phyloP scores from a whole-genome alignment of 2,797 vertebrate species.

The Hirundo rustica region DNA sequence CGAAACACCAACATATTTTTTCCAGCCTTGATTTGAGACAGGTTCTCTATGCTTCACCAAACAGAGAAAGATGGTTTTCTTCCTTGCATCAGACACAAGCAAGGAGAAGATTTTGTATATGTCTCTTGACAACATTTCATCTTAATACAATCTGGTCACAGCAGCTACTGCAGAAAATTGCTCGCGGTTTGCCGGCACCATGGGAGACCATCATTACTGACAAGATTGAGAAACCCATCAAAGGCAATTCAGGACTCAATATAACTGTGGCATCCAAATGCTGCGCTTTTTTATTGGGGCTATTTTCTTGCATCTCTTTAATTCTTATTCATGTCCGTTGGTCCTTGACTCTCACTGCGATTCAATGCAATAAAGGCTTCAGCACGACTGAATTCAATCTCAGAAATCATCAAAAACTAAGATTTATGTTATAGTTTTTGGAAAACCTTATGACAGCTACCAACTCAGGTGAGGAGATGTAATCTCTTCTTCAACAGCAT shows the following conservation, averaged over 20 bases:
- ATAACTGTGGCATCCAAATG: slow-evolving; percentile 41
- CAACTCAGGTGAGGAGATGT: not conserved
- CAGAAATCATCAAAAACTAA: slow-evolving; percentile 61
- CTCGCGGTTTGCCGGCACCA: slow-evolving; percentile 66
- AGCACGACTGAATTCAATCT: slow-evolving; percentile 54
- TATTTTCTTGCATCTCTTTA: slow-evolving; percentile 64
- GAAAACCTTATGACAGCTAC: slow-evolving; percentile 11
- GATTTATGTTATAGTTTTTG: slow-evolving; percentile 50
- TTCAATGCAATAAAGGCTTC: slow-evolving; percentile 54
- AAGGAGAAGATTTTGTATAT: slow-evolving; percentile 48
- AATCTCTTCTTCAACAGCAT: not conserved
- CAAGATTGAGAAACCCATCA: slow-evolving; percentile 71
- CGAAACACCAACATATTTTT: not conserved
- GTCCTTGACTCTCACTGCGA: slow-evolving; percentile 36
- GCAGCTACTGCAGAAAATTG: slow-evolving; percentile 73
- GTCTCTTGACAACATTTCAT: slow-evolving; percentile 72
- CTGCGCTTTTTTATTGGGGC: slow-evolving; percentile 29
- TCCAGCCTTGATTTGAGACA: not conserved
- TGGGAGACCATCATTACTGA: slow-evolving; percentile 70
- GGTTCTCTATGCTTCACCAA: slow-evolving; percentile 33
- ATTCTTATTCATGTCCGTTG: slow-evolving; percentile 57
- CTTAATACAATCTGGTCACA: slow-evolving; percentile 73
- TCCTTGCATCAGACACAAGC: slow-evolving; percentile 34
- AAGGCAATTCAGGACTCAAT: slow-evolving; percentile 65
- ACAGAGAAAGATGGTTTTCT: slow-evolving; percentile 16